Base-by-base conservation (phyloP, 2,113 vertebrate species). In the Oceanodroma tethys region DNA sequence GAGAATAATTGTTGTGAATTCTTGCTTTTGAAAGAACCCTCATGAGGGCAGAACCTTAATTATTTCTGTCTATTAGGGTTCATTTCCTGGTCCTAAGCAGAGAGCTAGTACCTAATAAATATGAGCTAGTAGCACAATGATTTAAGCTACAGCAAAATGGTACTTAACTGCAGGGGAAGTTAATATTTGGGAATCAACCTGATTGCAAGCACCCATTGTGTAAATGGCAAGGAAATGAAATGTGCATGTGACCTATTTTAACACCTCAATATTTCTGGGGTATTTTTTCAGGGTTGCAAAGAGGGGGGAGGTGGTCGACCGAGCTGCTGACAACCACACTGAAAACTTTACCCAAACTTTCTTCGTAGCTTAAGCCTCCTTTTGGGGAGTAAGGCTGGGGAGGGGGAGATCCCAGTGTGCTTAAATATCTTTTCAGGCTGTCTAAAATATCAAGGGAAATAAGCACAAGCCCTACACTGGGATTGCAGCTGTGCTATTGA, bases 1-100 rank as follows among this genome's bases (percentile, higher is more conserved):
- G 98, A 98, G 97, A 98, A 98, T 98, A 98, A 98, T 98, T 98
- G 97, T 98, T 97, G 97, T 72, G 96, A 98, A 98, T 98, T 98
- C 97, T 98, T 96, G 96, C 88, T 97, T 98, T 97, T 71, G 97
- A 82, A 88, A 97, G 94, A 97, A 96, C 75, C 80, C 97, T 98
- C 95, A 2, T 0, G 89, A 97, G 97, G 82, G 95, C 94, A 97
- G 97, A 98, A 97, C 98, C 97, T 98, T 98, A 98, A 98, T 98
- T 98, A 98, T 98, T 98, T 98, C 97, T 98, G 94, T 98, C 97
- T 97, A 98, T 98, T 98, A 98, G 96, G 96, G 94, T 98, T 98
- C 98, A 98, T 98, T 98, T 98, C 98, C 98, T 98, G 98, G 96
- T 97, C 95, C 97, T 86, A 73, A 98, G 93, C 97, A 97, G 96